Evolutionary conservation across 2,888 invertebrate genomes (phyloP), one percentile per base, ranked within the genome.

Genomic region (Lasioglossum malachurum): DNA sequence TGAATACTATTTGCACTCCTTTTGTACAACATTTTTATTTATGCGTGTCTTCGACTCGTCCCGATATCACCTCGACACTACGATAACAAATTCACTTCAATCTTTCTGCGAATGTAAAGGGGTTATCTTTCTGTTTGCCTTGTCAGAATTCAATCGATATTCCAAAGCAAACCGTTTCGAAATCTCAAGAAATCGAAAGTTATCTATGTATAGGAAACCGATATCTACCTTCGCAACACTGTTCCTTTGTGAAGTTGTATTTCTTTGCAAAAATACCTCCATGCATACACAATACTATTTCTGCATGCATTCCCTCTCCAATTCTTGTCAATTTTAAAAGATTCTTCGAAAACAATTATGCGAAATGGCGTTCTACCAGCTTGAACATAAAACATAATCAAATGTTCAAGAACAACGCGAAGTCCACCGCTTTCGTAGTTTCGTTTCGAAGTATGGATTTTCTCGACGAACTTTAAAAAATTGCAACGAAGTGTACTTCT

Each of bases 171-270:
- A n/a, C 60, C 27, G 12, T 60, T 27, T 60, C 60, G 60, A 60
- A 60, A 60, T 60, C 60, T 27, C 60, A 60, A 60, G 60, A 60
- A 60, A 60, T 27, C 60, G 60, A 60, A 60, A 60, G 60, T 60
- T 27, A 14, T 5, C 27, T 60, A 1, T 60, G 49, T 53, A 53
- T 23, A 60, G 60, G 14, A 60, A 60, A 60, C 60, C 60, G 60
- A 60, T 60, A 60, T 60, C 27, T 1, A 27, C 60, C 27, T 14
- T 60, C 60, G 60, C 60, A 60, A n/a, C n/a, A 57, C 27, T 14
- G 60, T 60, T 27, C 60, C n/a, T 60, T 60, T 27, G 60, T 60
- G 1, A 4, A 27, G 27, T 60, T 60, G 14, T 0, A 27, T n/a
- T 27, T 60, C 27, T 27, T 14, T 4, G 60, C 5, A n/a, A 27